A percentile compares a stretch with the other conserved stretches of the same genome.
Conservation (phyloP, 2,797 vertebrate genomes). For the Eremophila alpestris region DNA sequence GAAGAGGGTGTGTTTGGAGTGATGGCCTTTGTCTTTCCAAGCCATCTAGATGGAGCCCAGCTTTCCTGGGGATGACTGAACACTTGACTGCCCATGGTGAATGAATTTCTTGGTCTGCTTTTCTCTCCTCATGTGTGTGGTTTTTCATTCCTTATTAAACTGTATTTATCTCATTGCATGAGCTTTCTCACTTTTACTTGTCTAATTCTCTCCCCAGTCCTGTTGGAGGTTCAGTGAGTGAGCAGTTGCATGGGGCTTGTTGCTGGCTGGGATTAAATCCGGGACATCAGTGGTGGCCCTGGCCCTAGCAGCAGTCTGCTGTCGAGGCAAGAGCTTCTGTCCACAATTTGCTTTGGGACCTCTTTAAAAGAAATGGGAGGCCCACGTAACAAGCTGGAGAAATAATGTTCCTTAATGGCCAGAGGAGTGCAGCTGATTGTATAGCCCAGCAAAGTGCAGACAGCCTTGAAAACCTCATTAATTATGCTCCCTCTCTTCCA, state of each 20-base stretch:
- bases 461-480: neutral
- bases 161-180: neutral
- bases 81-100: neutral
- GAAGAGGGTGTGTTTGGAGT: neutral
- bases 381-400: neutral
- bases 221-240: neutral
- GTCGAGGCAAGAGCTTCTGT: neutral
- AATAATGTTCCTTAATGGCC: neutral
- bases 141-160: neutral
- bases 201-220: neutral
- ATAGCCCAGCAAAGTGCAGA: neutral
- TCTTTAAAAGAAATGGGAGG: neutral
- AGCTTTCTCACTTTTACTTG: neutral
- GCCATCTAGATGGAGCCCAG: neutral
- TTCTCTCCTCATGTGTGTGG: too few species aligned
- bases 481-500: neutral
- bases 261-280: neutral
- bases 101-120: neutral
- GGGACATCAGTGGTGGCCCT: neutral
- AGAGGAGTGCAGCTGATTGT: neutral
- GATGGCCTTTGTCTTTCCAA: neutral
- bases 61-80: neutral
- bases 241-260: neutral
- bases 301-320: neutral
- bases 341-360: neutral